Evolutionary conservation across 2,888 invertebrate genomes (phyloP).

Genomic region (Tromatobia lineatoria): DNA sequence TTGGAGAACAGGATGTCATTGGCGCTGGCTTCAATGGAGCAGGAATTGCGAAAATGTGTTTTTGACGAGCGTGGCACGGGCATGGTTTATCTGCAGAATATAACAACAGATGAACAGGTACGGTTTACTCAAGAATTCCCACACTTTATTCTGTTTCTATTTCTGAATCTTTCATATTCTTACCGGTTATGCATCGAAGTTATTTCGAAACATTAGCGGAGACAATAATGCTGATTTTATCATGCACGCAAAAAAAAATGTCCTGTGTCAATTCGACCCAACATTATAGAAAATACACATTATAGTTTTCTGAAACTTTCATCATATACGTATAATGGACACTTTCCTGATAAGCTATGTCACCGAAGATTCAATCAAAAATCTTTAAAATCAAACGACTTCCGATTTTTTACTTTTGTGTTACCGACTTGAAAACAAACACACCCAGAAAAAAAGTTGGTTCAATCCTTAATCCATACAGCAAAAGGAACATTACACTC

Average conservation of each 20-base stretch:
- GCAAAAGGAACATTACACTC: too few relatives aligned
- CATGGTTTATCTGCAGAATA: conserved; percentile 87
- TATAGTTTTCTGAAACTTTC: too few relatives aligned
- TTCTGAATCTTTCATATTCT: conserved; percentile 43
- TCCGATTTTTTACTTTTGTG: too few relatives aligned
- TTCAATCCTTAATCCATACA: too few relatives aligned
- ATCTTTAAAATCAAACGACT: too few relatives aligned
- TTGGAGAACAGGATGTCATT: conserved; percentile 90
- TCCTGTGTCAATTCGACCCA: background rate
- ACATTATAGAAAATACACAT: background rate
- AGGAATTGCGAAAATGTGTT: conserved; percentile 90
- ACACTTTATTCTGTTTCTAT: conserved; percentile 53
- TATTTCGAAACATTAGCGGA: conserved; percentile 8
- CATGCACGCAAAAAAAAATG: conserved; percentile 34
- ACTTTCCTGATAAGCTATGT: too few relatives aligned
- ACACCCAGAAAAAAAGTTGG: too few relatives aligned
- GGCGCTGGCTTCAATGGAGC: conserved; percentile 90
- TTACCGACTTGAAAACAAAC: too few relatives aligned
- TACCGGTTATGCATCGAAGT: conserved; percentile 39
- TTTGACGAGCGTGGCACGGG: conserved; percentile 87
- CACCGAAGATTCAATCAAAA: too few relatives aligned
- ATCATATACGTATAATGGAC: background rate
- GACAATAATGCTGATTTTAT: background rate
- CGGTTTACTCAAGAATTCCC: conserved; percentile 22
- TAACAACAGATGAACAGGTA: conserved; percentile 86